A percentile compares a stretch with the other conserved stretches of the same genome.
phyloP scores from a whole-genome alignment of 2,888 invertebrate species.

The Julus scanicus region DNA sequence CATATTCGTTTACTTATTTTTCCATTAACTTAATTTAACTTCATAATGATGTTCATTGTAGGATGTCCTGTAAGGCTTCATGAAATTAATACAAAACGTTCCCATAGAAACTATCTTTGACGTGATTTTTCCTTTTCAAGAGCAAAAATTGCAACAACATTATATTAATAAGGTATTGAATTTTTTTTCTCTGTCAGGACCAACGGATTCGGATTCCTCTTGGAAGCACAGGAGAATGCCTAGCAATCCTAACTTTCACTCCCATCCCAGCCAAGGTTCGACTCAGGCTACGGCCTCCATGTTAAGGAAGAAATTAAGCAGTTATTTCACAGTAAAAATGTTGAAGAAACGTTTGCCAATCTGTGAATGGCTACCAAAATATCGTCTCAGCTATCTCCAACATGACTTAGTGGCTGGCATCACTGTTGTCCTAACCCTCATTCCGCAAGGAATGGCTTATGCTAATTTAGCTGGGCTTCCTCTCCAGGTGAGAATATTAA shows the following conservation, averaged over 20 bases:
- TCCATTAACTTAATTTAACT: not conserved
- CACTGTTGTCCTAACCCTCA: slow-evolving; percentile 69
- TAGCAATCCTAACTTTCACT: not conserved
- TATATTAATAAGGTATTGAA: not conserved
- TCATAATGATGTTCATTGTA: not conserved
- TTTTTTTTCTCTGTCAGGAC: not conserved
- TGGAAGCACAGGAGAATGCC: slow-evolving; percentile 30
- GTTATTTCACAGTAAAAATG: slow-evolving; percentile 55
- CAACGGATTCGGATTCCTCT: not conserved
- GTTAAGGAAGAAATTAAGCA: slow-evolving; percentile 44
- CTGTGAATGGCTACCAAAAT: slow-evolving; percentile 61
- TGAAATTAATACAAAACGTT: not conserved
- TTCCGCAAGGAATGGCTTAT: slow-evolving; percentile 84
- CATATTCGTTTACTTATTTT: not conserved
- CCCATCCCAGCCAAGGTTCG: not conserved
- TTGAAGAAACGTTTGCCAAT: slow-evolving; percentile 60
- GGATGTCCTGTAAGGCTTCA: not conserved
- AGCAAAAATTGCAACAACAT: not conserved
- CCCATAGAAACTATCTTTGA: slow-evolving; percentile 25
- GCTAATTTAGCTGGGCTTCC: slow-evolving; percentile 89
- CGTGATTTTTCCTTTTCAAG: not conserved
- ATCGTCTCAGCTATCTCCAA: slow-evolving; percentile 64
- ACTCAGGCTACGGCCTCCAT: not conserved
- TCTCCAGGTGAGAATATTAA: slow-evolving; percentile 74
- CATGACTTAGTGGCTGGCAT: slow-evolving; percentile 69